Conservation (phyloP, 2,888 invertebrate genomes). For the Gonocerus acuteangulatus region DNA sequence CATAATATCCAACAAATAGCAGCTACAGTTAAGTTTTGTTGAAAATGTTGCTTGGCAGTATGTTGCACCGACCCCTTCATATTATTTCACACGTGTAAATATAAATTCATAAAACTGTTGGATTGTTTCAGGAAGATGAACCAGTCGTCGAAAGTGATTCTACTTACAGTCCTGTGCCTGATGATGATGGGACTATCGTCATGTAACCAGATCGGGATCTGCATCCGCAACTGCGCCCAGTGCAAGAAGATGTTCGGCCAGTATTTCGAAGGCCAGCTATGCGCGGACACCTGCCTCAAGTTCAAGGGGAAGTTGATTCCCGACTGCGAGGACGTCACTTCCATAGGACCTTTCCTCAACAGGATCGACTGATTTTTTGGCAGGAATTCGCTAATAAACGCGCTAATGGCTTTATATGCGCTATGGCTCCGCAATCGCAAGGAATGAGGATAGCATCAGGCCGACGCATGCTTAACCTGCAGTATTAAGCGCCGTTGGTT, state of each 20-base stretch:
- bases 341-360: conserved; percentile 70
- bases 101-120: too few relatives aligned
- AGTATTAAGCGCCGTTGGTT: too few relatives aligned
- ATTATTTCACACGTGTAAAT: too few relatives aligned
- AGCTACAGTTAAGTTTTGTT: too few relatives aligned
- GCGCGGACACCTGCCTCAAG: conserved; percentile 76
- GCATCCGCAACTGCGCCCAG: conserved; percentile 80
- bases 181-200: conserved; percentile 26
- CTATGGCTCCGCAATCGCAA: too few relatives aligned
- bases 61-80: too few relatives aligned
- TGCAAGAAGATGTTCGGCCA: conserved; percentile 82
- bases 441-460: too few relatives aligned
- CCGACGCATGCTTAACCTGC: too few relatives aligned
- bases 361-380: conserved; percentile 47
- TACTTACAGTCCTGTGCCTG: conserved; percentile 11
- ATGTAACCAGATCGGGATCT: conserved; percentile 49
- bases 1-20: too few relatives aligned
- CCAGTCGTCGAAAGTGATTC: not conserved
- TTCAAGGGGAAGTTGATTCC: conserved; percentile 76
- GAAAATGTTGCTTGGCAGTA: too few relatives aligned
- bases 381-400: not conserved
- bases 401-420: not conserved
- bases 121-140: too few relatives aligned
- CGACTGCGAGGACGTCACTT: conserved; percentile 73
- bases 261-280: conserved; percentile 77